phyloP scores from a whole-genome alignment of 2,113 vertebrate species.

The Tyto alba region DNA sequence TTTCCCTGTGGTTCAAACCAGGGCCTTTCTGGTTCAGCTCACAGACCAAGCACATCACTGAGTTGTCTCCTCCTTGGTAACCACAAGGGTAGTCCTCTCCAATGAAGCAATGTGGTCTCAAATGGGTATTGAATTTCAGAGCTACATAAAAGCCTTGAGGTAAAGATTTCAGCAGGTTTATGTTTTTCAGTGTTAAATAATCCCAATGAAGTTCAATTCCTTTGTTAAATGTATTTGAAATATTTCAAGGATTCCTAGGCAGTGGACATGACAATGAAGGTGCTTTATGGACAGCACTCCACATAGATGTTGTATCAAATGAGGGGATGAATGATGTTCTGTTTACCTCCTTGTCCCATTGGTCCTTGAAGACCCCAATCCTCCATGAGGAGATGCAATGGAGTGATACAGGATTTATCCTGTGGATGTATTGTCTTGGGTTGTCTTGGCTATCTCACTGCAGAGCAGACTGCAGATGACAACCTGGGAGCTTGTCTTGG shows the following conservation, averaged over 20 bases:
- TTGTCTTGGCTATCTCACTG: not conserved
- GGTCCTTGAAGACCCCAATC: not conserved
- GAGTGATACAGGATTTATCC: not conserved
- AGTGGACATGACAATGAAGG: not conserved
- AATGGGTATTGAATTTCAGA: not conserved
- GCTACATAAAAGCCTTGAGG: not conserved
- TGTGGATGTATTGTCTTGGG: not conserved
- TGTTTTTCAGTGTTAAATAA: not conserved
- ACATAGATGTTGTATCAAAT: not conserved
- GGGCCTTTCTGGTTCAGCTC: not conserved
- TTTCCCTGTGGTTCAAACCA: accelerated
- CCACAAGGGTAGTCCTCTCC: not conserved
- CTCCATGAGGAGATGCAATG: not conserved
- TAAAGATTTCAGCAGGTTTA: not conserved
- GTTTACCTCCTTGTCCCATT: not conserved
- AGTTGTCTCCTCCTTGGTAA: not conserved
- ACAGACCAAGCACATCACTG: not conserved
- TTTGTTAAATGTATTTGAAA: not conserved
- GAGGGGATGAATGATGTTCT: not conserved
- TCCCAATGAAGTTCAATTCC: not conserved
- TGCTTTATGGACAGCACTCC: not conserved
- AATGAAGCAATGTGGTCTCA: not conserved
- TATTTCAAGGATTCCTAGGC: not conserved
- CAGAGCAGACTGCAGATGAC: not conserved
- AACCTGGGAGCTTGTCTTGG: not conserved